A percentile compares a stretch with the other conserved stretches of the same genome.
These are phyloP conservation scores for Bellardia pandia DNA, from an alignment of 2,888 invertebrate species.

Conservation along the genomic window DNA sequence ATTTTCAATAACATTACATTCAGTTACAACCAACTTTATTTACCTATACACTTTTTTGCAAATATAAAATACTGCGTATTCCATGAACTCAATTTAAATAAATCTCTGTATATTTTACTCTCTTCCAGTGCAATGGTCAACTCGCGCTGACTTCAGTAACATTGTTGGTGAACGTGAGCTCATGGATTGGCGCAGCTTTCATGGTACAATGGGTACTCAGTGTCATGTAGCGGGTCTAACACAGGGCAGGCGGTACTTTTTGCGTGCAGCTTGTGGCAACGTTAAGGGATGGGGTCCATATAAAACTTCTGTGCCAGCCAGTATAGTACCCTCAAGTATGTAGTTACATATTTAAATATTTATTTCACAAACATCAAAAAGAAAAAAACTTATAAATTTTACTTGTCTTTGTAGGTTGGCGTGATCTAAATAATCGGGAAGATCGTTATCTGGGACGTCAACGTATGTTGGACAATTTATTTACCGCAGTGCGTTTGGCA, in stretches of 20 bases:
- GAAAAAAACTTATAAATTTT: neutral
- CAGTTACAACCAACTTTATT: no score
- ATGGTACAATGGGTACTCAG: constrained; percentile 84
- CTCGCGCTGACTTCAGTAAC: constrained; percentile 91
- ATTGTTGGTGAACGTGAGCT: constrained; percentile 92
- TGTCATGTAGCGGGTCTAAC: constrained; percentile 88
- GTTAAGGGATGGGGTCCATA: constrained; percentile 94
- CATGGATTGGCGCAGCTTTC: constrained; percentile 85
- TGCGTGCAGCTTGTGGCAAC: constrained; percentile 96
- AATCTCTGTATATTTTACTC: neutral
- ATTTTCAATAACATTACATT: no score
- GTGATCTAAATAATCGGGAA: constrained; percentile 90
- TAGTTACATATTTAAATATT: constrained; percentile 8
- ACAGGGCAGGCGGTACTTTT: constrained; percentile 94
- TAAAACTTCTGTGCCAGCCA: constrained; percentile 90
- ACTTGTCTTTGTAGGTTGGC: constrained; percentile 88
- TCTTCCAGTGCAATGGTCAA: constrained; percentile 95
- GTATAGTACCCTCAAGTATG: constrained; percentile 96
- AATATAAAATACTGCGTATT: no score
- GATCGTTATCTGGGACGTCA: constrained; percentile 88
- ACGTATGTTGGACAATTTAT: constrained; percentile 90
- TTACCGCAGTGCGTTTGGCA: constrained; percentile 89
- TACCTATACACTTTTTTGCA: no score
- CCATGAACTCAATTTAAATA: neutral
- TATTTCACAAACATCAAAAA: neutral